These are phyloP conservation scores for Drosophila rufa DNA, from an alignment of 1,140 invertebrate genomes.

Conservation along the genomic window DNA sequence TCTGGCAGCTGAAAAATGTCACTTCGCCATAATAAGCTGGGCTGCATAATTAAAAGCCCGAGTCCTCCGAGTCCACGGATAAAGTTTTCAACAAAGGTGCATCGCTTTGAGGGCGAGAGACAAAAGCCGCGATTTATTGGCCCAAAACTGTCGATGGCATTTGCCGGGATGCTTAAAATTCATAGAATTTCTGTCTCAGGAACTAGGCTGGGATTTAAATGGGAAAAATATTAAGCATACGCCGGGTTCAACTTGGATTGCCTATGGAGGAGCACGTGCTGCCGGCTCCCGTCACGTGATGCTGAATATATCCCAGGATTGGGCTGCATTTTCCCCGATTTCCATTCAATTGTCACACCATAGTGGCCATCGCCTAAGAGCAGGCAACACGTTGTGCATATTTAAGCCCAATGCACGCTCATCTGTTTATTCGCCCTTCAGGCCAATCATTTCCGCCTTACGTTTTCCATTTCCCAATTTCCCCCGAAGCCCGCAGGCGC, in stretches of 20 bases:
- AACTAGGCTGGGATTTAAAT: constrained; percentile 31
- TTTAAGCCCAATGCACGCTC: constrained; percentile 44
- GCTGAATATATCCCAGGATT: background rate
- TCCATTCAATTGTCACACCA: constrained; percentile 40
- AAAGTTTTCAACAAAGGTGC: constrained; percentile 68
- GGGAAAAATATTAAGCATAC: constrained; percentile 55
- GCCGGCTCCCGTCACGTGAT: constrained; percentile 30
- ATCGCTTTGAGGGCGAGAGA: constrained; percentile 30
- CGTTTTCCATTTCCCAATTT: constrained; percentile 47
- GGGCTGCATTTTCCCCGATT: constrained; percentile 15
- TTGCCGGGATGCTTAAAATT: constrained; percentile 55
- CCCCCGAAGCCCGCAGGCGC: constrained; percentile 3
- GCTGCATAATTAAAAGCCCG: constrained; percentile 64
- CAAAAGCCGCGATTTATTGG: constrained; percentile 65
- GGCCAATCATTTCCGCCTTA: constrained; percentile 67
- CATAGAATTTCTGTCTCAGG: constrained; percentile 25
- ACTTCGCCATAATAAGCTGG: constrained; percentile 67
- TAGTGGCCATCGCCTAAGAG: background rate
- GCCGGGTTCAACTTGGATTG: constrained; percentile 44
- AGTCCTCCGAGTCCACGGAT: constrained; percentile 2
- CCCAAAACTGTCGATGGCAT: constrained; percentile 48
- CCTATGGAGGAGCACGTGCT: constrained; percentile 43
- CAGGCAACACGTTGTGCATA: constrained; percentile 47
- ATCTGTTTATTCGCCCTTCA: constrained; percentile 35
- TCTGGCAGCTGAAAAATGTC: constrained; percentile 59